phyloP scores from a whole-genome alignment of 2,113 vertebrate genomes.

The Saimiri boliviensis region DNA sequence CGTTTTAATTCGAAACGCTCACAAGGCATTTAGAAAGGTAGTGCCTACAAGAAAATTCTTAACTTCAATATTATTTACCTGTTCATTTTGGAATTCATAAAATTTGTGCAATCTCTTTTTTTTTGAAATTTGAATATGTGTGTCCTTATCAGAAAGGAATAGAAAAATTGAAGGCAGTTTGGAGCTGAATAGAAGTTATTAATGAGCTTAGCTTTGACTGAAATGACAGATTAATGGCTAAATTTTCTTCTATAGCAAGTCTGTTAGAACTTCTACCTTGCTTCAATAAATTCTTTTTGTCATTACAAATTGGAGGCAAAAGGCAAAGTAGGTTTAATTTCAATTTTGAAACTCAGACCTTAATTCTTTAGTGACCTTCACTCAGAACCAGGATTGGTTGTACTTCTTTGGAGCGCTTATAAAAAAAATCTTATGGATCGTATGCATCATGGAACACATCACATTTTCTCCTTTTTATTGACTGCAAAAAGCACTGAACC shows the following conservation, averaged over 20 bases:
- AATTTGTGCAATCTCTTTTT: constrained; percentile 41
- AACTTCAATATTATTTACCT: constrained; percentile 64
- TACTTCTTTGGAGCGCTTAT: background rate
- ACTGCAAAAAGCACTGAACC: background rate
- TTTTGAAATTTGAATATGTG: constrained; percentile 53
- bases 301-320: constrained; percentile 62
- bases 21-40: constrained; percentile 39
- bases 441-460: background rate
- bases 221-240: constrained; percentile 72
- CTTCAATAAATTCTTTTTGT: constrained; percentile 71
- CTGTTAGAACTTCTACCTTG: constrained; percentile 71
- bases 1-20: constrained; percentile 58
- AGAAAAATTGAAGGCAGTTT: constrained; percentile 66
- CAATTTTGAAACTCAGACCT: constrained; percentile 69
- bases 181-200: constrained; percentile 69
- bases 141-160: constrained; percentile 65
- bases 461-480: constrained; percentile 38
- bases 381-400: background rate
- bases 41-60: background rate
- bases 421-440: background rate
- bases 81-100: constrained; percentile 63
- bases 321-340: constrained; percentile 68
- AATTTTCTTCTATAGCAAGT: constrained; percentile 63
- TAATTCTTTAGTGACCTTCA: constrained; percentile 62
- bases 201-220: constrained; percentile 71